These are phyloP conservation scores for Platynereis dumerilii DNA, from an alignment of 2,888 invertebrate species.

Conservation along the genomic window DNA sequence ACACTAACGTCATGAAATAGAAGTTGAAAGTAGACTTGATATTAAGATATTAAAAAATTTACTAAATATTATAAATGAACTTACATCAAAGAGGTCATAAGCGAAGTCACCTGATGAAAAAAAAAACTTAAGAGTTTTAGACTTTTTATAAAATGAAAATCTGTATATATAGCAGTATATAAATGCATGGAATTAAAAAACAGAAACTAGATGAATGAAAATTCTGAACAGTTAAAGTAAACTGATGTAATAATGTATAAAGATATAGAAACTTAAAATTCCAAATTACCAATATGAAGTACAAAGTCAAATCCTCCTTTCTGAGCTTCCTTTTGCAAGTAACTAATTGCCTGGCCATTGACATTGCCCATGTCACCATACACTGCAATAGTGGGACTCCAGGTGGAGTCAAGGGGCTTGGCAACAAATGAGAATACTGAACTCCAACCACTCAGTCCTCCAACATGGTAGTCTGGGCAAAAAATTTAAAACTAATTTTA, in stretches of 20 bases:
- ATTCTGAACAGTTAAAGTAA: background rate
- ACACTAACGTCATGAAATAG: background rate
- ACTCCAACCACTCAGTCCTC: constrained; percentile 76
- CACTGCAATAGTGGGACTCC: constrained; percentile 82
- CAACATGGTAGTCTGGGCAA: constrained; percentile 36
- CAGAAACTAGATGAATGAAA: too few species aligned
- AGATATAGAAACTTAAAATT: background rate
- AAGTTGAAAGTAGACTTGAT: background rate
- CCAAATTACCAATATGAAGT: constrained; percentile 73
- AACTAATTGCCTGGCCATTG: constrained; percentile 84
- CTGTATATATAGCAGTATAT: too few species aligned
- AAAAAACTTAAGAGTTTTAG: background rate
- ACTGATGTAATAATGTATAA: background rate
- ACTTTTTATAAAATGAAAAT: background rate
- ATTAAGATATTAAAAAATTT: background rate
- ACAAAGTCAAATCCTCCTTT: constrained; percentile 81
- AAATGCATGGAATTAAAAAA: too few species aligned
- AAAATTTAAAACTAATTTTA: background rate
- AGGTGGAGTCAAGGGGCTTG: constrained; percentile 70
- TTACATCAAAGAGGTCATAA: constrained; percentile 43
- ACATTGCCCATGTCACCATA: constrained; percentile 93
- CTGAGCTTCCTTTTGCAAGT: constrained; percentile 84
- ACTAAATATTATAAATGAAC: constrained; percentile 10
- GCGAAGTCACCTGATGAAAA: constrained; percentile 44
- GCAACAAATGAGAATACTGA: constrained; percentile 78